phyloP scores from a whole-genome alignment of 2,113 vertebrate species.

The Lasiurus cinereus region DNA sequence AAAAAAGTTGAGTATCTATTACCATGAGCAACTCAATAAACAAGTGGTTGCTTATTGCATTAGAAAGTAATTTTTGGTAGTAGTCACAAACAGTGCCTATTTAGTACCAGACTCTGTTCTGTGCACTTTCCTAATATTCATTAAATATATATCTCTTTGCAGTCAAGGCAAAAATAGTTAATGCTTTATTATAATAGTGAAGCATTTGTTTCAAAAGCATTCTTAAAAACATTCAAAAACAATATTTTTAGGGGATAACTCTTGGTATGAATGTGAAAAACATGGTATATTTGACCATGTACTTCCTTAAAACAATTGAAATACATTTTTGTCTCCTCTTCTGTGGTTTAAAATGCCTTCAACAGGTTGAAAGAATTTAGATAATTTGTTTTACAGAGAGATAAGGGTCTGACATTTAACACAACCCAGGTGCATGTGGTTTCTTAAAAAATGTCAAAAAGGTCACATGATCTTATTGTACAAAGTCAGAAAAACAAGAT shows the following conservation, averaged over 20 bases:
- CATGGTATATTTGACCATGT: constrained; percentile 75
- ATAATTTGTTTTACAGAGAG: constrained; percentile 87
- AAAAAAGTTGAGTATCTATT: background rate
- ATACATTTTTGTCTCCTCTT: constrained; percentile 81
- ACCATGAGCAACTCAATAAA: background rate
- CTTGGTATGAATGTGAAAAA: constrained; percentile 83
- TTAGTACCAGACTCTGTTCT: background rate
- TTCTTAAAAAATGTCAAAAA: constrained; percentile 93
- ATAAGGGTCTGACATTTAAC: constrained; percentile 94
- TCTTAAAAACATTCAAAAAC: constrained; percentile 70
- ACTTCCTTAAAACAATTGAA: constrained; percentile 87
- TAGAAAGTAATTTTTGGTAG: constrained; percentile 14
- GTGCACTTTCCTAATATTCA: background rate
- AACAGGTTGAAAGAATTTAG: constrained; percentile 87
- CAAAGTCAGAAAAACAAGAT: constrained; percentile 88
- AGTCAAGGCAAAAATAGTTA: constrained; percentile 27
- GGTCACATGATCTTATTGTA: constrained; percentile 91
- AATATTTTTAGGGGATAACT: constrained; percentile 75
- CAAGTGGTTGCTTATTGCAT: constrained; percentile 9
- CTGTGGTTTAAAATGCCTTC: constrained; percentile 89
- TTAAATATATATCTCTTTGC: background rate
- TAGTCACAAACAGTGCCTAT: background rate
- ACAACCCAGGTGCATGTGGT: constrained; percentile 94
- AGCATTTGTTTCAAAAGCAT: constrained; percentile 12
- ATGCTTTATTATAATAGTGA: constrained; percentile 34